Evolutionary conservation across 2,797 vertebrate genomes (phyloP).

Genomic region (Hozukius guyotensis): DNA sequence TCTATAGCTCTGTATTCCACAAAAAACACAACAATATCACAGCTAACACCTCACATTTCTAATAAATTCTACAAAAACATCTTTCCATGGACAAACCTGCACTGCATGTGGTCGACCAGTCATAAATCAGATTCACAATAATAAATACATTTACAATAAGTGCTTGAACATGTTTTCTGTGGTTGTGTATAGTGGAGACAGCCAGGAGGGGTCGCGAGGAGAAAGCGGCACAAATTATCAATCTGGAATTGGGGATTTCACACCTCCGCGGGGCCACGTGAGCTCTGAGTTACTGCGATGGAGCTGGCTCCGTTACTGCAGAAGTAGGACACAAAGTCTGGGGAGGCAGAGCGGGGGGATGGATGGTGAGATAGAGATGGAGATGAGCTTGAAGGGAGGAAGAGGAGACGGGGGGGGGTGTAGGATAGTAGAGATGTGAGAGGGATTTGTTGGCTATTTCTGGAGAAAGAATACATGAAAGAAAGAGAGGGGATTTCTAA

Average conservation of each 20-base stretch:
- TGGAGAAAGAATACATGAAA: constrained; percentile 6
- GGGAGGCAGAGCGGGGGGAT: neutral
- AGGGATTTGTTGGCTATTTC: constrained; percentile 39
- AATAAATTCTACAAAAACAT: neutral
- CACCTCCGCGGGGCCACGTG: constrained; percentile 43
- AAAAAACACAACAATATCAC: neutral
- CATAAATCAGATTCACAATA: neutral
- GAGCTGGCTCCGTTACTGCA: constrained; percentile 14
- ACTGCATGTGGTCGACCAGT: neutral
- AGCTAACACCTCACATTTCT: neutral
- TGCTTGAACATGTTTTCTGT: neutral
- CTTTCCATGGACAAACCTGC: neutral
- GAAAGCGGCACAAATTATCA: constrained; percentile 22
- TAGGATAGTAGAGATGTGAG: neutral
- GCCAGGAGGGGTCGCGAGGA: constrained; percentile 14
- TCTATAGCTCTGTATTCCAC: neutral
- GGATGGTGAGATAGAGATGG: constrained; percentile 18
- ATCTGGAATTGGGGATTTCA: constrained; percentile 63
- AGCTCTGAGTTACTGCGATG: constrained; percentile 17
- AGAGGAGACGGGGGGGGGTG: neutral
- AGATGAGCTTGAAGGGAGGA: constrained; percentile 32
- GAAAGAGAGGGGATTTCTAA: constrained; percentile 1
- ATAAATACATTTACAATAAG: neutral
- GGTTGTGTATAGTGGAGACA: neutral
- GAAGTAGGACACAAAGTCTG: constrained; percentile 71